Evolutionary conservation across 2,113 vertebrate genomes (phyloP), one percentile per base, ranked within the genome.

Genomic region (Amphiprion ocellaris): DNA sequence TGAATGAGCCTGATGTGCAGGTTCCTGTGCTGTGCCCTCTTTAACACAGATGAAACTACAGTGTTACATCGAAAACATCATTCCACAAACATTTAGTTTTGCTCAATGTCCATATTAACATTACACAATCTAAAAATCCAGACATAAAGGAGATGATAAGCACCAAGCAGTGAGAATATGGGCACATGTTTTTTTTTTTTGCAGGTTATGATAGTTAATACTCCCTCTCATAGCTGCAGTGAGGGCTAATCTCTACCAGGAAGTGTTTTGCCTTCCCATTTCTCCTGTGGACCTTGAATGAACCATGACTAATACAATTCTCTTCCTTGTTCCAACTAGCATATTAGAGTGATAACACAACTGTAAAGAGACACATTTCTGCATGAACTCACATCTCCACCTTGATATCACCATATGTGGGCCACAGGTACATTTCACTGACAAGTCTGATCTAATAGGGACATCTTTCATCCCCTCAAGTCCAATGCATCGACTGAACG

Each of bases 241-340:
- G 11, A 23, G 14, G 11, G 0, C 1, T 24, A 9, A 14, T 53
- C 10, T 41, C 5, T 56, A 44, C 15, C 66, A 41, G 50, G n/a
- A 19, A 1, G 41, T 10, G 10, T 5, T 33, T 30, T 14, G 17
- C 37, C 26, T 28, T 56, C 52, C 41, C n/a, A 21, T 2, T 55
- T 39, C 21, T 63, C 41, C 41, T 24, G 17, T 1, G 10, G n/a
- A 47, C 24, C 0, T 0, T 26, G 66, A 76, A 82, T 60, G 53
- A 52, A 60, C 21, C 66, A 53, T 53, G 14, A 50, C 5, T 9
- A 23, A n/a, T 4, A 33, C 21, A n/a, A 2, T 16, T 55, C 1
- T 56, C 39, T 58, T 81, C 64, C 70, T 54, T 58, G 60, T 50
- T 50, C 49, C 19, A 8, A n/a, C 19, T 5, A 50, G 12, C 41